A percentile compares a stretch with the other conserved stretches of the same genome.
Conservation (phyloP, 1,140 invertebrate genomes). For the Cydia splendana region DNA sequence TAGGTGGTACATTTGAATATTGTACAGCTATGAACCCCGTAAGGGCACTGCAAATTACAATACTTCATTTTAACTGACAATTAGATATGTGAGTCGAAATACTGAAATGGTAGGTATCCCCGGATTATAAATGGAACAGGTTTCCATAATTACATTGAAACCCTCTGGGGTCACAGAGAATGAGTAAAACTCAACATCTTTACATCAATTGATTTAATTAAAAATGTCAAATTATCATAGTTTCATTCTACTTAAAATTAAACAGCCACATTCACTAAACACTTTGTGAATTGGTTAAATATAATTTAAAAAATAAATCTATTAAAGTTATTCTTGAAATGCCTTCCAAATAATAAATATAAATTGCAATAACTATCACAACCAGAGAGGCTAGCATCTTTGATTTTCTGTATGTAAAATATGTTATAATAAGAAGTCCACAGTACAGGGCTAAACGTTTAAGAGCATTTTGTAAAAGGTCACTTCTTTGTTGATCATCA, state of each 20-base stretch:
- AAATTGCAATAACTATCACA: slow-evolving; percentile 49
- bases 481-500: slow-evolving; percentile 47
- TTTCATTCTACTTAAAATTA: slow-evolving; percentile 20
- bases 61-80: too few species aligned
- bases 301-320: slow-evolving; percentile 39
- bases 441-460: slow-evolving; percentile 53
- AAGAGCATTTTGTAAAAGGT: slow-evolving; percentile 44
- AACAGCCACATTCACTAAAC: slow-evolving; percentile 18
- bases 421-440: slow-evolving; percentile 50
- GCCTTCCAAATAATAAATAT: slow-evolving; percentile 59
- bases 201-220: neutral
- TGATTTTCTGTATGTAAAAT: slow-evolving; percentile 53
- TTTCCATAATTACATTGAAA: too few species aligned
- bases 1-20: too few species aligned
- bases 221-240: slow-evolving; percentile 1
- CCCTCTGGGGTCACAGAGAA: too few species aligned
- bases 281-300: slow-evolving; percentile 24
- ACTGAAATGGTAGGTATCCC: too few species aligned
- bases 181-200: neutral
- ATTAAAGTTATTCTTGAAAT: slow-evolving; percentile 46
- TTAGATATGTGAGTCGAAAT: too few species aligned
- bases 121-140: too few species aligned
- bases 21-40: too few species aligned
- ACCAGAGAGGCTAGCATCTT: slow-evolving; percentile 51
- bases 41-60: too few species aligned